Conservation (phyloP, 2,888 invertebrate genomes). For the Lepidochitona cinerea region DNA sequence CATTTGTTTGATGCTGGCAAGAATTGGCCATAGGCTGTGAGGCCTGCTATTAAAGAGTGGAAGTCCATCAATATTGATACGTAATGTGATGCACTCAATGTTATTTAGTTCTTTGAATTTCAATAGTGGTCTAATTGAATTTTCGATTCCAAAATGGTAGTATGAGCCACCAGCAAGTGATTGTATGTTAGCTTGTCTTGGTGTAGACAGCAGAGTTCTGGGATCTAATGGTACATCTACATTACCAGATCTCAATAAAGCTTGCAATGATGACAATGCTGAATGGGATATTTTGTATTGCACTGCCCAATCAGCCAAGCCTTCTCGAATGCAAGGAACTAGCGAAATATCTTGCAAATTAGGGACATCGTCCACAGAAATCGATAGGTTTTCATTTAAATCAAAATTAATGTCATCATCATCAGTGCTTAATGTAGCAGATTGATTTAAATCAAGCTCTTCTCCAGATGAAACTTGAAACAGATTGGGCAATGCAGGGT, state of each 20-base stretch:
- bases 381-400: no score
- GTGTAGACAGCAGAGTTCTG: slow-evolving; percentile 31
- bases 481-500: no score
- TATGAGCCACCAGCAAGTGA: slow-evolving; percentile 31
- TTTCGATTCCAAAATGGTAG: slow-evolving; percentile 26
- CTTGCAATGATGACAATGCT: neutral
- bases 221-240: slow-evolving; percentile 32
- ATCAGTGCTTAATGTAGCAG: no score
- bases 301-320: neutral
- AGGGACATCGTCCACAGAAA: no score
- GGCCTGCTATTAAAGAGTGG: slow-evolving; percentile 31
- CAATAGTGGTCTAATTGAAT: neutral
- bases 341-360: no score
- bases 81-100: neutral
- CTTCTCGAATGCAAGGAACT: neutral
- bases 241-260: neutral
- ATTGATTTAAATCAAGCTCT: no score
- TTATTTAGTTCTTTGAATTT: neutral
- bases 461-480: no score
- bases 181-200: slow-evolving; percentile 6
- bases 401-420: no score
- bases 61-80: slow-evolving; percentile 26
- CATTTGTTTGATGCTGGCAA: slow-evolving; percentile 18
- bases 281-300: neutral
- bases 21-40: slow-evolving; percentile 32